Conservation (phyloP, 2,113 vertebrate species). For the Solea senegalensis region DNA sequence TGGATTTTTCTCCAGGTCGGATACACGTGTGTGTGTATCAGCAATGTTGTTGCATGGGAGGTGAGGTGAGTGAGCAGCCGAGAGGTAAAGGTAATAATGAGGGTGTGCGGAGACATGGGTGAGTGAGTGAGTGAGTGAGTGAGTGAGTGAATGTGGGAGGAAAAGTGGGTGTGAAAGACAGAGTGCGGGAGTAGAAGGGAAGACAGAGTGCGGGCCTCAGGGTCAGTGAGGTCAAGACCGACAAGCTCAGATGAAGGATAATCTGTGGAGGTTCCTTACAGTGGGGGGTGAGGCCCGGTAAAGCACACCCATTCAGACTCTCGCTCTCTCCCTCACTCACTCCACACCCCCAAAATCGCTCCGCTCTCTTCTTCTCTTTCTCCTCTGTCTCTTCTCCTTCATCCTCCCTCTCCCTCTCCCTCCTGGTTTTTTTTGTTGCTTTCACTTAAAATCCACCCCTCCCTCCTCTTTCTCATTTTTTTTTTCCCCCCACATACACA, state of each 20-base stretch:
- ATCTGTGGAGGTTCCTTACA: slow-evolving; percentile 80
- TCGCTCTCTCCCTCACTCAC: slow-evolving; percentile 24
- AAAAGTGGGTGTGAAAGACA: slow-evolving; percentile 15
- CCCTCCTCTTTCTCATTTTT: slow-evolving; percentile 41
- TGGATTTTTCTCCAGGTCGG: too few species aligned
- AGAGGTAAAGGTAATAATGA: slow-evolving; percentile 41
- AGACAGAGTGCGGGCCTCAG: slow-evolving; percentile 50
- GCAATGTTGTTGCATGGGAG: slow-evolving; percentile 17
- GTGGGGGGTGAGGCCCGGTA: slow-evolving; percentile 78
- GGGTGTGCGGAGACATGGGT: slow-evolving; percentile 14
- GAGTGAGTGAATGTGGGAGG: slow-evolving; percentile 5
- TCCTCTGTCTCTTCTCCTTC: slow-evolving; percentile 57
- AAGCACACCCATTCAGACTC: slow-evolving; percentile 74
- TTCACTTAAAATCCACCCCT: slow-evolving; percentile 35
- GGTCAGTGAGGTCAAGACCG: slow-evolving; percentile 70
- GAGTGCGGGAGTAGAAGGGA: slow-evolving; percentile 3
- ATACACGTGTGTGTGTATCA: too few species aligned
- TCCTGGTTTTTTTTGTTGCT: slow-evolving; percentile 38
- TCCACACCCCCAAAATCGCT: slow-evolving; percentile 28
- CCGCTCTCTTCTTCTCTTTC: slow-evolving; percentile 50
- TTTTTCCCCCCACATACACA: neutral
- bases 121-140: slow-evolving; percentile 6
- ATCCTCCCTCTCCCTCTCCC: slow-evolving; percentile 38
- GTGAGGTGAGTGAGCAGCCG: slow-evolving; percentile 47
- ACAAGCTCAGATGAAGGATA: slow-evolving; percentile 81